phyloP scores from a whole-genome alignment of 2,888 invertebrate genomes.

The Drosophila yooni region DNA sequence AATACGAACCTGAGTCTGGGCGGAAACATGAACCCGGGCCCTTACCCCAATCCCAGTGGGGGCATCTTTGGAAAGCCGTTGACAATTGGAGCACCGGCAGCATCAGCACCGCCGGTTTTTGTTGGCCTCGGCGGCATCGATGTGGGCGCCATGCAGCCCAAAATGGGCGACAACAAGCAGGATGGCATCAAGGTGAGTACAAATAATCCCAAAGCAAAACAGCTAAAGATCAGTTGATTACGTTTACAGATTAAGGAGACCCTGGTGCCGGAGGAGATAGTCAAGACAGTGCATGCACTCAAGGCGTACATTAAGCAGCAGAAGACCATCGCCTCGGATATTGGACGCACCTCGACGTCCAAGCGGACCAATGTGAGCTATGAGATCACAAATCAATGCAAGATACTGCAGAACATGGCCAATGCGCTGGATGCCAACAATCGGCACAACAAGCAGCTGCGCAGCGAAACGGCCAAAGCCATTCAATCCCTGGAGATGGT shows the following conservation, averaged over 20 bases:
- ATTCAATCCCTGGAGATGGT: constrained; percentile 91
- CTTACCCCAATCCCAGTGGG: constrained; percentile 26
- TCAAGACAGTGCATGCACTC: constrained; percentile 91
- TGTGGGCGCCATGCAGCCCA: constrained; percentile 83
- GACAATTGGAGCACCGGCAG: constrained; percentile 51
- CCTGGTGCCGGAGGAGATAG: constrained; percentile 90
- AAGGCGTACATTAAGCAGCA: constrained; percentile 94
- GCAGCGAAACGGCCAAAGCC: constrained; percentile 90
- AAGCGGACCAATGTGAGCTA: constrained; percentile 83
- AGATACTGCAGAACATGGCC: constrained; percentile 82
- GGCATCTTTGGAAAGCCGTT: constrained; percentile 79
- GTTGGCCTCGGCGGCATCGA: constrained; percentile 84
- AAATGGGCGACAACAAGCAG: constrained; percentile 83
- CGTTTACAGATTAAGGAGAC: constrained; percentile 82
- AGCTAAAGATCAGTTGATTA: neutral
- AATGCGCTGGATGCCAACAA: constrained; percentile 84
- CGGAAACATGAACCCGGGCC: constrained; percentile 26
- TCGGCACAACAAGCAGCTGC: constrained; percentile 86
- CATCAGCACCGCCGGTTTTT: constrained; percentile 75
- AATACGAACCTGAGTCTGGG: constrained; percentile 53
- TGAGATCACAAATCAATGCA: constrained; percentile 81
- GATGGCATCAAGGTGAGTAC: constrained; percentile 79
- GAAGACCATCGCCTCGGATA: constrained; percentile 92
- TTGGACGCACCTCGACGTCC: constrained; percentile 88
- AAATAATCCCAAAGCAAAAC: neutral